These are phyloP conservation scores for Eupithecia vulgata DNA, from an alignment of 2,888 invertebrate genomes.

Conservation along the genomic window DNA sequence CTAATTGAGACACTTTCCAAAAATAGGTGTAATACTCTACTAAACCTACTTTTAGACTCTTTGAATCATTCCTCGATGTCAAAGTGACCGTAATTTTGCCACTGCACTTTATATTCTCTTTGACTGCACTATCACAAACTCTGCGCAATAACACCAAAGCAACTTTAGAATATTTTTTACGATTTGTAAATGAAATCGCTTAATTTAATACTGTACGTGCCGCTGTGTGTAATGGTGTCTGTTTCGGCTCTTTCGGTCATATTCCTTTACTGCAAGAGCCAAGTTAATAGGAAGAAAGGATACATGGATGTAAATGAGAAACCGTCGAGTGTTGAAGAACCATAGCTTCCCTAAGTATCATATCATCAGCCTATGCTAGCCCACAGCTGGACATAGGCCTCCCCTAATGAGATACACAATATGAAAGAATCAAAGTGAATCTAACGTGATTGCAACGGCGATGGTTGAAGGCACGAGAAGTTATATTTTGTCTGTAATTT, in stretches of 20 bases:
- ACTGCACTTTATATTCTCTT: no score
- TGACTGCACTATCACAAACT: neutral
- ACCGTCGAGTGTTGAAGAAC: conserved; percentile 55
- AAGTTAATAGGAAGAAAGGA: conserved; percentile 61
- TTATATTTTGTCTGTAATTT: neutral
- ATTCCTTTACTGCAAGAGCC: conserved; percentile 70
- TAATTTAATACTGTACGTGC: neutral
- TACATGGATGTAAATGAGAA: conserved; percentile 74
- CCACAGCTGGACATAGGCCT: neutral
- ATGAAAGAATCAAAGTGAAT: conserved; percentile 2
- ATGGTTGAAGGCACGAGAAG: neutral
- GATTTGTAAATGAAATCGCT: conserved; percentile 9
- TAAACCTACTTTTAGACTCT: no score
- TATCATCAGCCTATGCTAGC: neutral
- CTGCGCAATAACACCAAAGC: neutral
- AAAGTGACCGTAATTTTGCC: neutral
- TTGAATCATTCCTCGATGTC: neutral
- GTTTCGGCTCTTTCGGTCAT: conserved; percentile 71
- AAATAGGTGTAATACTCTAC: no score
- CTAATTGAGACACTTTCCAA: no score
- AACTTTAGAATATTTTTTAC: neutral
- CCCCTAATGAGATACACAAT: neutral
- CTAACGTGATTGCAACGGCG: neutral
- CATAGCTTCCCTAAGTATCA: conserved; percentile 25
- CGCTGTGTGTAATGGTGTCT: conserved; percentile 59